Conservation (phyloP, 2,888 invertebrate species). For the Cataglyphis cursor region DNA sequence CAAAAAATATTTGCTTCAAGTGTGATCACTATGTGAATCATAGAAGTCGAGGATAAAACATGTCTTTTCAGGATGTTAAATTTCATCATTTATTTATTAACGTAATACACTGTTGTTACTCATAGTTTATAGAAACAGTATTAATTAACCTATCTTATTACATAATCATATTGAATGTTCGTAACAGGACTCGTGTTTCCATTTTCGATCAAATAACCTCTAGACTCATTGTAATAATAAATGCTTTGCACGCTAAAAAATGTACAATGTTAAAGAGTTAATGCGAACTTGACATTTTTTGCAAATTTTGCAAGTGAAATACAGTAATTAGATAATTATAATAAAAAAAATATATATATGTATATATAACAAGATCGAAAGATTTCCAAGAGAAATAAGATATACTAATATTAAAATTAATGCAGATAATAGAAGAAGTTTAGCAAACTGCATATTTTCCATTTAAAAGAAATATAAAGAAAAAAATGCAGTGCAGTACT, state of each 20-base stretch:
- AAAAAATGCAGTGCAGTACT: background rate
- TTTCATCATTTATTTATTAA: background rate
- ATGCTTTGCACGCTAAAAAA: background rate
- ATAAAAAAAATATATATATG: too few relatives aligned
- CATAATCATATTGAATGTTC: constrained; percentile 60
- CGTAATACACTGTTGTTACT: constrained; percentile 13
- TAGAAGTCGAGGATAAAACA: background rate
- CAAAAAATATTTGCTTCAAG: background rate
- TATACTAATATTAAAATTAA: background rate
- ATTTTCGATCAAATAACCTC: constrained; percentile 47
- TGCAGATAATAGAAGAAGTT: background rate
- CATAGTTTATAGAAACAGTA: constrained; percentile 54
- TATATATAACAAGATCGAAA: background rate
- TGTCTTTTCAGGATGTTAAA: background rate
- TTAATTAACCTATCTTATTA: constrained; percentile 66
- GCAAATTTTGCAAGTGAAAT: background rate
- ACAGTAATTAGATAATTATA: background rate
- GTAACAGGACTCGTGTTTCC: constrained; percentile 61
- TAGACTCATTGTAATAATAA: constrained; percentile 28
- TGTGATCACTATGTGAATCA: too few relatives aligned
- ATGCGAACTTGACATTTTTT: background rate
- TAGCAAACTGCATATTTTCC: background rate
- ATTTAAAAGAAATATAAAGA: background rate
- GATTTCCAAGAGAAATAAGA: background rate
- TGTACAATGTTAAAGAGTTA: background rate